Conservation (phyloP, 1,140 invertebrate genomes). For the Lordiphosa mommai region DNA sequence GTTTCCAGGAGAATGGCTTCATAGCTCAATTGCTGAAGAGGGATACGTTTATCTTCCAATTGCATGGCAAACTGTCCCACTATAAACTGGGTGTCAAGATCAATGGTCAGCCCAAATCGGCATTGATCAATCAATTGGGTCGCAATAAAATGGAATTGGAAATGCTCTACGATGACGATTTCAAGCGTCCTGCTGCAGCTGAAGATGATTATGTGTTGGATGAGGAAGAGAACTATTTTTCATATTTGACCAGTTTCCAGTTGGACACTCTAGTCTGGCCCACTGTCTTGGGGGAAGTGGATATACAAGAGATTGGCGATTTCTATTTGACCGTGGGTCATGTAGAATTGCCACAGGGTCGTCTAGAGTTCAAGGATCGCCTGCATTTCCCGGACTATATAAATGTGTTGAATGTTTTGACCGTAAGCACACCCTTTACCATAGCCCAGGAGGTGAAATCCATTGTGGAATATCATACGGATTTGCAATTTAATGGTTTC, state of each 20-base stretch:
- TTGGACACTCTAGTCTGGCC: conserved; percentile 84
- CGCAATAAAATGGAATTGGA: conserved; percentile 58
- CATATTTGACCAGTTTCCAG: conserved; percentile 82
- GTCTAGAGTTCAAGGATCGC: conserved; percentile 81
- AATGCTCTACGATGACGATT: conserved; percentile 63
- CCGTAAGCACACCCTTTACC: conserved; percentile 83
- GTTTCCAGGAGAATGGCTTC: conserved; percentile 87
- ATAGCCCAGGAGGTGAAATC: conserved; percentile 82
- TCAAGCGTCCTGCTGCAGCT: conserved; percentile 33
- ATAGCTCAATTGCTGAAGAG: conserved; percentile 84
- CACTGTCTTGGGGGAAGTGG: conserved; percentile 82
- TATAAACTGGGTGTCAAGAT: conserved; percentile 82
- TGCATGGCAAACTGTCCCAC: conserved; percentile 84
- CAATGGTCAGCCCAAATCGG: conserved; percentile 81
- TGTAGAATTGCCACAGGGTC: conserved; percentile 81
- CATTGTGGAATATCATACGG: conserved; percentile 82
- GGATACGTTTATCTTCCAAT: conserved; percentile 85
- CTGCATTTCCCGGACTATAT: conserved; percentile 82
- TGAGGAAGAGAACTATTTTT: conserved; percentile 80
- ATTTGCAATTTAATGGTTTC: conserved; percentile 81
- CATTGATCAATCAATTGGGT: conserved; percentile 71
- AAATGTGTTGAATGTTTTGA: conserved; percentile 85
- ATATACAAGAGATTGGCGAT: conserved; percentile 82
- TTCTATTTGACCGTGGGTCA: conserved; percentile 80
- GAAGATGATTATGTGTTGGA: conserved; percentile 58